Base-by-base conservation (phyloP, 2,888 invertebrate species). In the Dasypolia templi region DNA sequence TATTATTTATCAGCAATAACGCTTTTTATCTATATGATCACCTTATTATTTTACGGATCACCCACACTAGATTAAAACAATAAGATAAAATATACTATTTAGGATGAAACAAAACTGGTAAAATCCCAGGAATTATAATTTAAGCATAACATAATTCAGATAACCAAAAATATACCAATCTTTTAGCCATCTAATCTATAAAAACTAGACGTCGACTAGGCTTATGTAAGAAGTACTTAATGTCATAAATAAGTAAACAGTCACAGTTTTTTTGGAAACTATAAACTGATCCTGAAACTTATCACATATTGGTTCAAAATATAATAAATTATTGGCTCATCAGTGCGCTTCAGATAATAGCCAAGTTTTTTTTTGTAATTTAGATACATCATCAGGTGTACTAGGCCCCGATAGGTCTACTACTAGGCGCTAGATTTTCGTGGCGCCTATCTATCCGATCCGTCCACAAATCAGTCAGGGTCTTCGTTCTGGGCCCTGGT, bases 141-240 rank as follows among this genome's bases (percentile, higher is more conserved):
- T 72, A 68, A 29, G 26, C 17, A 68, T 67, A 17, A 32, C 42
- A 42, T 74, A 26, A n/a, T n/a, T 22, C 53, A n/a, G 26, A 56
- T 29, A 73, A 46, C n/a, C 2, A 7, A 56, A 59, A 79, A 61
- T 61, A 79, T 35, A 46, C 12, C 1, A n/a, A 61, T 61, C 4
- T 59, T 49, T 59, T 69, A 32, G 59, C 58, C 44, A 39, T 73
- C 74, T 64, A 75, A 62, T 56, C 70, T 35, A 78, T 56, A 32
- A 74, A 63, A 75, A 69, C 51, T 79, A 81, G 46, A 67, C 39
- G 7, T 49, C 55, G 77, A 79, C 78, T 79, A 77, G 79, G 62
- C 63, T 71, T 63, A 51, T 63, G 32, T 63, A 55, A 58, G 26
- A 49, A 49, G 32, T 66, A 65, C 51, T 12, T 63, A 53, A 67